phyloP scores from a whole-genome alignment of 2,113 vertebrate species.

The Daboia siamensis region DNA sequence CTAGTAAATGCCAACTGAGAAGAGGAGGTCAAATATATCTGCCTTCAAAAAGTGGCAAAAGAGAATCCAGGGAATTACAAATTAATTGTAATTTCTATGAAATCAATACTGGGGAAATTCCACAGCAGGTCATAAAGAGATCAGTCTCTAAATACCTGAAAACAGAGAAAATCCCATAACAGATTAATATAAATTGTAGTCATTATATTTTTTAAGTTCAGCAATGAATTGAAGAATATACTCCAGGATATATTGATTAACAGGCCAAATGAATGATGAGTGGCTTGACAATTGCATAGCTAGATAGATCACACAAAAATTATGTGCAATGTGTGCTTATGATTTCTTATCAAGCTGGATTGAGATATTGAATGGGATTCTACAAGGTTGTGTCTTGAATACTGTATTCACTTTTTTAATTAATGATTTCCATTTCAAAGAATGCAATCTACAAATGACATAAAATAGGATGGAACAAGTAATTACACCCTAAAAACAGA shows the following conservation, averaged over 20 bases:
- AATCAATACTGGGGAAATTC: neutral
- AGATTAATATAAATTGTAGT: too few species aligned
- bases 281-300: neutral
- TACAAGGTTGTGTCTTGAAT: neutral
- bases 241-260: neutral
- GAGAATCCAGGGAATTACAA: neutral
- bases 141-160: neutral
- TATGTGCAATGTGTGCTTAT: neutral
- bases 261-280: neutral
- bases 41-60: neutral
- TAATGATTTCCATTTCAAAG: neutral
- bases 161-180: neutral
- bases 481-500: neutral
- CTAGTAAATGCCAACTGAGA: neutral
- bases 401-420: neutral
- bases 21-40: neutral
- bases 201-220: too few species aligned
- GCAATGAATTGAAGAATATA: neutral
- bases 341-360: neutral
- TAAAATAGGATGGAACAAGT: neutral
- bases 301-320: neutral
- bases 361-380: neutral
- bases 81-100: neutral
- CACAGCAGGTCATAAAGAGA: neutral
- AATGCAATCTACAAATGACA: neutral